Evolutionary conservation across 35 echinoderm and acorn worm species (phyloP), one percentile per base, ranked within the genome.

Genomic region (Hemicentrotus pulcherrimus): DNA sequence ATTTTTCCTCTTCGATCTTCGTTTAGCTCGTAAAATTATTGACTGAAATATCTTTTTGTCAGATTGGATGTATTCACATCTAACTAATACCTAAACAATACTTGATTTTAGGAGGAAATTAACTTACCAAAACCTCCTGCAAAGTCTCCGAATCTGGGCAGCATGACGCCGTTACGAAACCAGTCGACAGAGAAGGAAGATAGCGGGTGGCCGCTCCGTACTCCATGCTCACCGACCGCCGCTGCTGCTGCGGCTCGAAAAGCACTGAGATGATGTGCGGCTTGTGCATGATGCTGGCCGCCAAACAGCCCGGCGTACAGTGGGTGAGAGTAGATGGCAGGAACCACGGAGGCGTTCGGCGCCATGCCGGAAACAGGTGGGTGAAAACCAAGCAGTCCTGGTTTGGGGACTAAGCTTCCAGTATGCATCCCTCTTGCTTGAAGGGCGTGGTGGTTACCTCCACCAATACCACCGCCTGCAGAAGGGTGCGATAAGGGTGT

Each of bases 301-400:
- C 95, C 95, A 47, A 98, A 94, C 13, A 96, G 91, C 11, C 97
- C 96, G 55, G 97, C 97, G 85, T 98, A 98, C 55, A 98, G 65
- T 2, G 97, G 97, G 91, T 98, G 97, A 31, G 97, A 95, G 85
- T 98, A 98, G 92, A 98, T 94, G 41, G 97, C 97, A 0, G 97
- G 97, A 88, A 98, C 95, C 52, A 94, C 86, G 7, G 92, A 91
- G 18, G 58, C 96, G 41, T 94, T 48, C 2, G 85, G 94, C 2
- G 94, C 91, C 47, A 88, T 28, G 4, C 97, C 94, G 47, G 86
- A 87, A 10, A 95, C 93, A 47, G 60, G 96, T 50, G 95, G 97
- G 71, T 90, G 96, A 58, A 90, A 95, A 70, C 88, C 93, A 61
- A 98, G 94, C 32, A 98, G 95, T 30, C 97, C 97, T 31, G 97